Evolutionary conservation across 1,140 invertebrate genomes (phyloP).

Genomic region (Monomorium pharaonis): DNA sequence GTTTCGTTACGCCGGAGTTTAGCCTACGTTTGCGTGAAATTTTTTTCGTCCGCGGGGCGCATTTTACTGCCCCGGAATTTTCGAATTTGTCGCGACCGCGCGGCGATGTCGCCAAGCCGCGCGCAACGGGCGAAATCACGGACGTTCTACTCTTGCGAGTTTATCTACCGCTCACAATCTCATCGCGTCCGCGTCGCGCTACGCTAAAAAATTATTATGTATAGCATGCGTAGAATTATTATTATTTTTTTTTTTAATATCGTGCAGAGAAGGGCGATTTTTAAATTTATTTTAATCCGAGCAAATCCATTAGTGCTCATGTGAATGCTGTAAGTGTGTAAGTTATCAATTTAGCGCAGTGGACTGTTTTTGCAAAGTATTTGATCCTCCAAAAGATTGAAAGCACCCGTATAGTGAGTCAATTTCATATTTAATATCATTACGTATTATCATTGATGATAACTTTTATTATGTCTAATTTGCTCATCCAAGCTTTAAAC

Average conservation of each 20-base stretch:
- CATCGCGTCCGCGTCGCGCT: background rate
- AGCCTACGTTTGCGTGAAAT: constrained; percentile 47
- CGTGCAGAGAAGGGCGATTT: background rate
- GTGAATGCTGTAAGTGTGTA: background rate
- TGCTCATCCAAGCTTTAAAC: background rate
- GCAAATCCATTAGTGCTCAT: background rate
- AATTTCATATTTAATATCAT: background rate
- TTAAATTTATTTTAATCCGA: background rate
- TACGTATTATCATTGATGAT: background rate
- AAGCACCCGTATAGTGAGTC: background rate
- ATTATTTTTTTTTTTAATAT: constrained; percentile 31
- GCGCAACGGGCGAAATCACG: constrained; percentile 13
- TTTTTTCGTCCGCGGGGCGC: constrained; percentile 18
- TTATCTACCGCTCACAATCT: constrained; percentile 22
- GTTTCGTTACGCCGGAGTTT: constrained; percentile 35
- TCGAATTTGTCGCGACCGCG: constrained; percentile 28
- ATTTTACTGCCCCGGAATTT: constrained; percentile 29
- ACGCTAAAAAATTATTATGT: background rate
- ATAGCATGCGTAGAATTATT: background rate
- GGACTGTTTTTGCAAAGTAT: background rate
- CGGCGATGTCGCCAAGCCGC: constrained; percentile 1
- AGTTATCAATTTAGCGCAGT: background rate
- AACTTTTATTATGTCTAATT: background rate
- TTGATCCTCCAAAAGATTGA: background rate
- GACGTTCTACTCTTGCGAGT: background rate